Evolutionary conservation across 2,113 vertebrate genomes (phyloP), one percentile per base, ranked within the genome.

Genomic region (Aramus guarauna): DNA sequence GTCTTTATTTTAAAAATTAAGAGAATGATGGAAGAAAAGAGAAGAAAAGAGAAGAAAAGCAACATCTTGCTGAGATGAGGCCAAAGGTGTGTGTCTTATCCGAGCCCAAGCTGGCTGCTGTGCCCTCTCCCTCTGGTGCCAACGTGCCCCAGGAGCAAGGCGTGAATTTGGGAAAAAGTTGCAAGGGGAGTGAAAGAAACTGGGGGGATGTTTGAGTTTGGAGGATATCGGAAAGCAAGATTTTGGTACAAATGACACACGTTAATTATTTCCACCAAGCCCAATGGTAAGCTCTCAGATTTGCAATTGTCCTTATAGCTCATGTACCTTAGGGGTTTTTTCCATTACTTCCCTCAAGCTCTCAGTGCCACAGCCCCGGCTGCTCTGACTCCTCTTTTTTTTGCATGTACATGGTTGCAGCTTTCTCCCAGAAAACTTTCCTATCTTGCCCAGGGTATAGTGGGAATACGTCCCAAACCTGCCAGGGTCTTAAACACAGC

Each of bases 1-100:
- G 32, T 24, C 55, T 96, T 93, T 69, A 85, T 88, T 91, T 85
- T 66, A 62, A 66, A 91, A 92, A 78, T 67, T 56, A n/a, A 47
- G 59, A 62, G 82, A 92, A 72, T n/a, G 53, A 47, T 27, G 34
- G 67, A 84, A 68, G 58, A 59, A 86, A 88, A 86, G 53, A 71
- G 37, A 69, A 50, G 86, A 17, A 55, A 82, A 91, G 6, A 71
- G 37, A 69, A 50, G 86, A 17, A 55, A 82, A 91, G 6, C 66
- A 80, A 4, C 18, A 9, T 32, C n/a, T 72, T 14, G 30, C 50
- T 47, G 60, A 84, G 41, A 56, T 34, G 27, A 59, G 64, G 69
- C n/a, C 37, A 58, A 37, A 43, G 39, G 52, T 45, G n/a, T 2
- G 10, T 29, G 43, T 55, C n/a, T 87, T 47, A 47, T 72, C 69